Base-by-base conservation (phyloP, 2,113 vertebrate genomes). In the Hippolais icterina region DNA sequence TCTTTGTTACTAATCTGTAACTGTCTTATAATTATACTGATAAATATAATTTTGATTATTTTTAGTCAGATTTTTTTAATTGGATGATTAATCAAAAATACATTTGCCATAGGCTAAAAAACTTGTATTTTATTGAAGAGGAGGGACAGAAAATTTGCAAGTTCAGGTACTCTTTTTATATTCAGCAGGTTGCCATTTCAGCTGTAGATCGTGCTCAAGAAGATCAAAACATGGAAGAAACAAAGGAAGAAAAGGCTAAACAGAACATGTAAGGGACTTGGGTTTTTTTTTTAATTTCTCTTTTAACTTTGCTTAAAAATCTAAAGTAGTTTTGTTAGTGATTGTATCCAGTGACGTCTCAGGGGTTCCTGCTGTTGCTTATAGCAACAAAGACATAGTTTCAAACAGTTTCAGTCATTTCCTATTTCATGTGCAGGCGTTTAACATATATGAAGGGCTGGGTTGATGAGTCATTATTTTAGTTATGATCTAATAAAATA, bases 231-330 rank as follows among this genome's bases (percentile, higher is more conserved):
- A 15, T 27, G 12, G 59, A 63, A 41, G 29, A 46, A 60, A 17
- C 9, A 37, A 89, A 93, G 76, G 25, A 76, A 76, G 70, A 60
- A 39, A 83, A 82, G 11, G 13, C 57, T 65, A 74, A 96, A 65
- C 70, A 89, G 60, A 94, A 94, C 57, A 11, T 9, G 98, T 98
- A 64, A 98, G 97, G 61, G 17, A 28, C 6, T 63, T 50, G 20
- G 35, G 3, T 0, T 27, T 82, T 59, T 82, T 59, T 70, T 90
- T 10, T 5, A 33, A 33, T 79, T 93, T 18, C 3, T 70, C 12
- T 65, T 87, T 41, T 29, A 56, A n/a, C 12, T 75, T 69, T 29
- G 5, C 9, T 71, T 59, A 60, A 70, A 78, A 77, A 84, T 29
- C 20, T 25, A 2, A 65, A 39, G 10, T 27, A 56, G 5, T 71